These are phyloP conservation scores for Sericinus montela DNA, from an alignment of 2,888 invertebrate genomes.

Conservation along the genomic window DNA sequence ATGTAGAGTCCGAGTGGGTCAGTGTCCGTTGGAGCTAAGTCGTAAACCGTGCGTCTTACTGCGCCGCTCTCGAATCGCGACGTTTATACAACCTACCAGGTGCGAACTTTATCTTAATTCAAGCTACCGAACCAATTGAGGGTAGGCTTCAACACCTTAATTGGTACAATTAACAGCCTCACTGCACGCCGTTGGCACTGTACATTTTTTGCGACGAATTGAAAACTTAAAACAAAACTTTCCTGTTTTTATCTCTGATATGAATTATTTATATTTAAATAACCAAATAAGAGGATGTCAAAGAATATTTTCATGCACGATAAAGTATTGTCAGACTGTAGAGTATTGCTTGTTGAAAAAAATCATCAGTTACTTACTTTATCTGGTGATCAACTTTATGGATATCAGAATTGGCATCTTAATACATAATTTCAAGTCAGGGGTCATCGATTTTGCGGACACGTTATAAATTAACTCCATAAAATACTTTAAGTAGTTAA, in stretches of 20 bases:
- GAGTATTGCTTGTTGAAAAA: no score
- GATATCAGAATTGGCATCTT: no score
- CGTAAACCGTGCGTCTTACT: conserved; percentile 61
- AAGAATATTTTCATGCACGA: background rate
- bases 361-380: no score
- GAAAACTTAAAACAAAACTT: background rate
- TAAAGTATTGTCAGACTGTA: background rate
- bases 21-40: conserved; percentile 34
- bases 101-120: conserved; percentile 78
- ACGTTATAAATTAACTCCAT: no score
- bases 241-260: background rate
- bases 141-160: conserved; percentile 39
- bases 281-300: background rate
- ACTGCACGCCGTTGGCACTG: conserved; percentile 15
- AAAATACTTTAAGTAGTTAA: no score
- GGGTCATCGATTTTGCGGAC: no score
- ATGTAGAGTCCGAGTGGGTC: conserved; percentile 11
- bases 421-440: no score
- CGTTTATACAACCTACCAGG: conserved; percentile 66
- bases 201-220: conserved; percentile 5
- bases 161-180: conserved; percentile 31
- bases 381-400: no score
- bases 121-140: conserved; percentile 63
- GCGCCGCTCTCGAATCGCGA: conserved; percentile 59
- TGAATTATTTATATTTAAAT: background rate